Conservation (phyloP, 2,888 invertebrate species). For the Parasteatoda lunata region DNA sequence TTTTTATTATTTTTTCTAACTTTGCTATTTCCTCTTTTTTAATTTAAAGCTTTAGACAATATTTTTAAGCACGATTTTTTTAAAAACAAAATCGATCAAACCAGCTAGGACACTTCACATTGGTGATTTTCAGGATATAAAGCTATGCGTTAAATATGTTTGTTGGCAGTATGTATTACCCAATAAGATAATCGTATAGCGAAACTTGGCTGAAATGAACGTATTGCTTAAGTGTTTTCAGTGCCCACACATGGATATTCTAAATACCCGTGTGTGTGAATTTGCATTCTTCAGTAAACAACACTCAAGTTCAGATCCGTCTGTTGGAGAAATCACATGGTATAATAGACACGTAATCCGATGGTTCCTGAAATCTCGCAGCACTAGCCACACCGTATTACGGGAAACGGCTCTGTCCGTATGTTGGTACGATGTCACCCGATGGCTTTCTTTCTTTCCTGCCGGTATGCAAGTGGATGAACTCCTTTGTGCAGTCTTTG, state of each 20-base stretch:
- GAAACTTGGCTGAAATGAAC: not conserved
- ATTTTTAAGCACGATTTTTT: too few species aligned
- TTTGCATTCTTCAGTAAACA: conserved; percentile 7
- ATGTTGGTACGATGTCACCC: not conserved
- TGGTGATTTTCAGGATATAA: too few species aligned
- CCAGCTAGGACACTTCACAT: too few species aligned
- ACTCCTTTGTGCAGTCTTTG: not conserved
- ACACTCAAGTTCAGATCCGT: conserved; percentile 12
- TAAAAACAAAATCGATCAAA: too few species aligned
- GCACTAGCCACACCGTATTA: not conserved
- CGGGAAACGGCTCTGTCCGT: not conserved
- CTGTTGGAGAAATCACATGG: conserved; percentile 20
- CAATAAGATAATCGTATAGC: not conserved
- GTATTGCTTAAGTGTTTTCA: not conserved
- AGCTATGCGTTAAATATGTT: not conserved
- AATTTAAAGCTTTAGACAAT: too few species aligned
- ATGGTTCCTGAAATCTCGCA: not conserved
- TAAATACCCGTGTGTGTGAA: not conserved
- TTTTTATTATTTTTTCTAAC: too few species aligned
- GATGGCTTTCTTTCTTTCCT: not conserved
- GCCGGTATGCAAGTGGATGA: not conserved
- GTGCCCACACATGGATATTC: not conserved
- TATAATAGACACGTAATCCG: conserved; percentile 28
- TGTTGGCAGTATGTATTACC: conserved; percentile 5
- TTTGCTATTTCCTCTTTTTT: too few species aligned